Base-by-base conservation (phyloP, 2,113 vertebrate species). In the Lontra canadensis region DNA sequence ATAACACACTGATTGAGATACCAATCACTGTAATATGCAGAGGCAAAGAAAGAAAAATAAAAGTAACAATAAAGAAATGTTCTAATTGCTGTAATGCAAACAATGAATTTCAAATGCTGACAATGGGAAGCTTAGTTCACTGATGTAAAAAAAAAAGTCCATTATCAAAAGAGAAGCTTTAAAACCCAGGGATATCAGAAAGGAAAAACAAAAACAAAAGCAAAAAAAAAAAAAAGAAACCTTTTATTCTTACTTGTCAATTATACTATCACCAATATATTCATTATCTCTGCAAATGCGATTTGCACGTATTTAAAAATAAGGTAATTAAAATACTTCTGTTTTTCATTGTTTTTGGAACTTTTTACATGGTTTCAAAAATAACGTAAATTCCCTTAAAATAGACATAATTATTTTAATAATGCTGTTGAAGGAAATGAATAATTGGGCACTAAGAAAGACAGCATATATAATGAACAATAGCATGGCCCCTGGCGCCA, bases 161-260 rank as follows among this genome's bases (percentile, higher is more conserved):
- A 11, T 79, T 96, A 79, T 67, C 47, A 39, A 95, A 95, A 67
- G 44, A 67, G 44, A 14, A 13, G 15, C 83, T 94, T 80, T 44
- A 31, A 92, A 95, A 92, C 13, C 15, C 44, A 81, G 29, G 31
- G 14, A 71, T 17, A 81, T 26, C 36, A 95, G 65, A 86, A 42
- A 47, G 25, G 31, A 9, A 14, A 26, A 61, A 11, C 25, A 11
- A 26, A 61, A 25, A 57, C 8, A 26, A 61, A 26, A 61, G 18
- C 6, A 57, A 57, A 26, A 25, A 61, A 10, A 23, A 59, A 23
- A 61, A 61, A 25, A 73, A 31, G 74, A 80, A 25, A 7, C 9
- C 1, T 25, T 34, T 69, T 36, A 39, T 29, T 90, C 59, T 93
- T 21, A 44, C 7, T 88, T 74, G 10, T 88, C 80, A 67, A 52